Base-by-base conservation (phyloP, 1,140 invertebrate genomes). In the Leptoteleia sp. region DNA sequence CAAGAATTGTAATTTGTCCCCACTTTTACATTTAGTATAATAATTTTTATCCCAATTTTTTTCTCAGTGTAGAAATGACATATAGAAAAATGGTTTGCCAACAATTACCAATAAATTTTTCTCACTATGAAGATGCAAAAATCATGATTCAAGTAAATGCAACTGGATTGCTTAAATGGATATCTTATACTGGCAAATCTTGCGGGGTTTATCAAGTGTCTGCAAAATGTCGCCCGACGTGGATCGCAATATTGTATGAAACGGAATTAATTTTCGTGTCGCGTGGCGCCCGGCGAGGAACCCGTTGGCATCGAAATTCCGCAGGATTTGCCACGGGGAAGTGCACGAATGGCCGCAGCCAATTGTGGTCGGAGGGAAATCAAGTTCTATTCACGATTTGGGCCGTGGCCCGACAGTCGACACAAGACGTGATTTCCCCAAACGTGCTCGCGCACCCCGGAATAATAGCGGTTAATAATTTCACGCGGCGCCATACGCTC, bases 341-440 rank as follows among this genome's bases (percentile, higher is more conserved):
- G 12, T 17, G 57, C 48, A 48, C 62, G 62, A 61, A 61, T 52
- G n/a, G 35, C 16, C 50, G 15, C 38, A 7, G 64, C 57, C 40
- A 52, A 77, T 65, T 65, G 48, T 37, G 52, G 64, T 64, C 54
- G 15, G 27, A 62, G 68, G 33, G 19, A 79, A 79, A 79, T 72
- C 54, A 79, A 79, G 76, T 62, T 62, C 76, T 79, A 79, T 78
- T 78, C 76, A 78, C 61, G 57, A 61, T 67, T 68, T 31, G 43
- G 61, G 61, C 67, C 45, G 8, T 48, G 64, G 48, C 19, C 22
- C 19, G 27, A 64, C 48, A 16, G 13, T 16, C 19, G 27, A 64
- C 48, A 16, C 55, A 45, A 38, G 62, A 47, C 38, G 62, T 61
- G 62, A 68, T 76, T 61, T 67, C 27, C 33, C 40, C 43, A 50